Conservation (phyloP, 2,888 invertebrate genomes). For the Heliconius ethilla region DNA sequence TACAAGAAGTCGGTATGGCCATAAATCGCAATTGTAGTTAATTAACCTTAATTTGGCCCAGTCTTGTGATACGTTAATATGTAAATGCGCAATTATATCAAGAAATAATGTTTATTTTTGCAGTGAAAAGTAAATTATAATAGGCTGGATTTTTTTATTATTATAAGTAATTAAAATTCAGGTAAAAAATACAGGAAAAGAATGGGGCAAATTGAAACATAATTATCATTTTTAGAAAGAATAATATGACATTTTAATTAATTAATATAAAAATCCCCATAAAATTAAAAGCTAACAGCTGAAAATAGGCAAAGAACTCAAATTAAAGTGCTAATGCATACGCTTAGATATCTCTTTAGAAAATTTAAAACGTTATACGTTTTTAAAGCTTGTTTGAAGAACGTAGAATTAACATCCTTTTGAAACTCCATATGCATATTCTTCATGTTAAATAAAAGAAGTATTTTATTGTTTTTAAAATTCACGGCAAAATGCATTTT, state of each 20-base stretch:
- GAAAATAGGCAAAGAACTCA: background rate
- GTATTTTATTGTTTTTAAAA: background rate
- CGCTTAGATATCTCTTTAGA: background rate
- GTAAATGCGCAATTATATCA: conserved; percentile 43
- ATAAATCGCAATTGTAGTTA: conserved; percentile 67
- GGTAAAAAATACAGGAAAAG: too few relatives aligned
- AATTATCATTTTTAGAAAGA: background rate
- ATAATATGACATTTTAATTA: background rate
- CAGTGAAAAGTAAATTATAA: background rate
- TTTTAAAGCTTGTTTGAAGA: conserved; percentile 5
- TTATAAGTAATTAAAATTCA: too few relatives aligned
- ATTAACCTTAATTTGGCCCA: conserved; percentile 73
- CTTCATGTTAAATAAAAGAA: background rate
- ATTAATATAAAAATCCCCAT: background rate
- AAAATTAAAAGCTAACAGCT: background rate
- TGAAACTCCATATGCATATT: conserved; percentile 8
- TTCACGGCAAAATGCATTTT: background rate
- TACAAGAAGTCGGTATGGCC: conserved; percentile 47
- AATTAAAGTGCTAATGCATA: background rate
- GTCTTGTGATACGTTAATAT: conserved; percentile 45
- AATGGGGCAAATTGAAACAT: background rate
- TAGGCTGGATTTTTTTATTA: too few relatives aligned
- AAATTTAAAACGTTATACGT: background rate
- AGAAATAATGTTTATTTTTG: conserved; percentile 6
- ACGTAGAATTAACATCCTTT: background rate